Base-by-base conservation (phyloP, 2,113 vertebrate genomes). In the Cinclus cinclus region DNA sequence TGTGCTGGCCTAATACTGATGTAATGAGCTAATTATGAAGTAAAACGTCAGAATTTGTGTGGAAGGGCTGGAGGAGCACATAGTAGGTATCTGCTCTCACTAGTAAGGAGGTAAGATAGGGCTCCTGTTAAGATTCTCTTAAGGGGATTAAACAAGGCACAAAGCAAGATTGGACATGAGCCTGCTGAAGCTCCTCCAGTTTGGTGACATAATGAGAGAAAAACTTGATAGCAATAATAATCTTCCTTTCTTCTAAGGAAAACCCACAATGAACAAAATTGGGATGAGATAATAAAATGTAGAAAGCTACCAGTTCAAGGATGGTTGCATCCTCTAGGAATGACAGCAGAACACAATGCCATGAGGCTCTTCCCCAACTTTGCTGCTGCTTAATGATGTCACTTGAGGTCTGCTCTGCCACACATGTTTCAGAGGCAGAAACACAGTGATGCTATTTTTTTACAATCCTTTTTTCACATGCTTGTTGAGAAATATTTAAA, bases 1-100 rank as follows among this genome's bases (percentile, higher is more conserved):
- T 93, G 59, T 9, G 49, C 37, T 9, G 5, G 56, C 49, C 62
- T 94, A 71, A 79, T 27, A 37, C 52, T 80, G 81, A 90, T 93
- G 50, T 62, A 87, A 93, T 78, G 47, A 90, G n/a, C 37, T 78
- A 82, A 53, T 46, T 75, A 68, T 31, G 79, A 87, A 91, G 62
- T 28, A 87, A 86, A 83, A 89, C 74, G 49, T 71, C 58, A 87
- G 53, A 95, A 70, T 47, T 46, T 65, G 52, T 68, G 89, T 94
- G 89, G 83, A 85, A 83, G 76, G n/a, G 20, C 39, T 83, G 83
- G 39, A 93, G 58, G 39, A 59, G 41, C 46, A 75, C 53, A 23
- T 44, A 75, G n/a, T 58, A 35, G 62, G 42, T 89, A 73, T 79
- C 33, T 84, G 59, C n/a, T 96, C 83, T 65, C 47, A 31, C 37